Evolutionary conservation across 2,888 invertebrate genomes (phyloP).

Genomic region (Anthrax anthrax): DNA sequence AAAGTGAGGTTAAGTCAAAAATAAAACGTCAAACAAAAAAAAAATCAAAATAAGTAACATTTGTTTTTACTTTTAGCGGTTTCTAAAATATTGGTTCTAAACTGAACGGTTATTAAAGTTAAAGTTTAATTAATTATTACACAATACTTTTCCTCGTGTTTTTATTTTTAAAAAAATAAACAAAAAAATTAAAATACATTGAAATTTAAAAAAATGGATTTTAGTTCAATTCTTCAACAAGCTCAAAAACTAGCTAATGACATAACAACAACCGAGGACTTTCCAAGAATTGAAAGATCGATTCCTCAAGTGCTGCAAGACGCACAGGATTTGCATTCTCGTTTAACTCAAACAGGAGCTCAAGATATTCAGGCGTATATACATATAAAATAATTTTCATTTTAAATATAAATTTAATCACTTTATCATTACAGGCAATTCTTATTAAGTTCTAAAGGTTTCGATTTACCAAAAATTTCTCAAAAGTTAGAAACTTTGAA

Average conservation of each 20-base stretch:
- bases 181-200: no score
- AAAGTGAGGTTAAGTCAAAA: no score
- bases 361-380: slow-evolving; percentile 78
- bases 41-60: no score
- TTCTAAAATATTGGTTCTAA: no score
- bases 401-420: background rate
- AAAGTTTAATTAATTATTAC: no score
- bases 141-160: no score
- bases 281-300: slow-evolving; percentile 76
- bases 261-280: slow-evolving; percentile 70
- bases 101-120: no score
- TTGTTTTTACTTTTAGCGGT: no score
- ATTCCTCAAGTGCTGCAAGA: slow-evolving; percentile 83
- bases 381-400: background rate
- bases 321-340: slow-evolving; percentile 73
- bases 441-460: slow-evolving; percentile 78
- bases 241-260: slow-evolving; percentile 85
- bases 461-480: slow-evolving; percentile 85
- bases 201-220: slow-evolving; percentile 41
- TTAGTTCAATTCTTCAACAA: slow-evolving; percentile 75
- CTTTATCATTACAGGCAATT: slow-evolving; percentile 50
- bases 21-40: no score
- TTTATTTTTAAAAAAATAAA: no score
- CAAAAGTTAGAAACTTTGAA: slow-evolving; percentile 81
- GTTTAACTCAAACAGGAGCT: slow-evolving; percentile 71